Evolutionary conservation across 2,113 vertebrate genomes (phyloP), one percentile per base, ranked within the genome.

Genomic region (Lagopus leucura): DNA sequence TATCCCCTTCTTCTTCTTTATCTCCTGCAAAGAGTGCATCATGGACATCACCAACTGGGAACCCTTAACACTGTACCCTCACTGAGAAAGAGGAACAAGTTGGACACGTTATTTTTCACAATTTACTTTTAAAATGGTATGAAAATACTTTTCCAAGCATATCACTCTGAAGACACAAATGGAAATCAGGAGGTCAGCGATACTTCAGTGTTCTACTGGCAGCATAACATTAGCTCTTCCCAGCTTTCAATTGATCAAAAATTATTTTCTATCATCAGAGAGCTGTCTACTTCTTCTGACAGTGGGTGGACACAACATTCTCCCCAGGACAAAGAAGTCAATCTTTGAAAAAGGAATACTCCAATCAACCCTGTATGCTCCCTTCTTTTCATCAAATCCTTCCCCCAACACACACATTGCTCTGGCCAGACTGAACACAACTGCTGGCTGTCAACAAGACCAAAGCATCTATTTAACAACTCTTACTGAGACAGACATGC

Each of bases 1-100:
- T 89, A 99, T 99, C 61, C 99, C 99, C 74, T 99, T 99, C 96
- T 99, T 99, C 98, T 98, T 99, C 91, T 99, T 99, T 67, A 99
- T 98, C 93, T 99, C 99, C 99, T 99, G 86, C 82, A 92, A 92
- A 70, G 10, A 58, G 52, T 0, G 16, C 36, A 40, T 21, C 81
- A 91, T 7, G 50, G 57, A 45, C 86, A 67, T 77, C 30, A 34
- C 43, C 67, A 81, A 70, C 22, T 16, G 1, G 47, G 19, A 82
- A 69, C 45, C 86, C 88, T 64, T 43, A 91, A 84, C 21, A 50
- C 50, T 34, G 74, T 4, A 7, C 13, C 30, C 34, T 78, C 50
- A 76, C 20, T 21, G 11, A 73, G 17, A 20, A 7, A 83, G 32
- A 69, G 17, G 80, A 67, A 27, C 21, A 83, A 64, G 67, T 24